A percentile compares a stretch with the other conserved stretches of the same genome.
phyloP scores from a whole-genome alignment of 2,888 invertebrate genomes.

The Cryptosula pallasiana region DNA sequence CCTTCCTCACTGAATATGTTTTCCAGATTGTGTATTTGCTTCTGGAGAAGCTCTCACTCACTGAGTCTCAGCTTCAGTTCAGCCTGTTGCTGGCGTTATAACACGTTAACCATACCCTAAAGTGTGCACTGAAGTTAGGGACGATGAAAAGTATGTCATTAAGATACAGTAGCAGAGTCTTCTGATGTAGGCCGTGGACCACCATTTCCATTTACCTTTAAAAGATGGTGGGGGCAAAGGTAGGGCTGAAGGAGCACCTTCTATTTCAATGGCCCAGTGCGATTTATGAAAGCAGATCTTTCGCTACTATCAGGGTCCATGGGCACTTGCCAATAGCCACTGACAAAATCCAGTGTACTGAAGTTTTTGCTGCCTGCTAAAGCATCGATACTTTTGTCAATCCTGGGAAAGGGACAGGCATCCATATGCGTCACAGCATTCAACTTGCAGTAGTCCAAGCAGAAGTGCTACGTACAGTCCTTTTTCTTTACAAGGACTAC shows the following conservation, averaged over 20 bases:
- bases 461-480: slow-evolving; percentile 15
- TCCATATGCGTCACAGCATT: slow-evolving; percentile 25
- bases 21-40: no score
- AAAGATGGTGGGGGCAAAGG: slow-evolving; percentile 28
- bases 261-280: neutral
- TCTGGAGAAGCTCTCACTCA: no score
- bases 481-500: slow-evolving; percentile 25
- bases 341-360: slow-evolving; percentile 30
- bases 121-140: neutral
- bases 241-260: neutral
- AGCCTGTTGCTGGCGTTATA: no score
- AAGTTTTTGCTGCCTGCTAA: slow-evolving; percentile 32
- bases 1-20: no score
- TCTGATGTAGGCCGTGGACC: slow-evolving; percentile 9
- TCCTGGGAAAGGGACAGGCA: slow-evolving; percentile 24
- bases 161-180: slow-evolving; percentile 28
- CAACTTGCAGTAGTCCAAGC: slow-evolving; percentile 25
- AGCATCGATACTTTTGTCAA: slow-evolving; percentile 28
- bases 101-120: no score
- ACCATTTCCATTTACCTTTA: slow-evolving; percentile 31
- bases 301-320: slow-evolving; percentile 27
- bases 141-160: slow-evolving; percentile 31
- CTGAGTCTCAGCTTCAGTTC: no score
- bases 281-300: slow-evolving; percentile 31
- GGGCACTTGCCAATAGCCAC: slow-evolving; percentile 34